A percentile compares a stretch with the other conserved stretches of the same genome.
Conservation (phyloP, 2,888 invertebrate genomes). For the Labia minor region DNA sequence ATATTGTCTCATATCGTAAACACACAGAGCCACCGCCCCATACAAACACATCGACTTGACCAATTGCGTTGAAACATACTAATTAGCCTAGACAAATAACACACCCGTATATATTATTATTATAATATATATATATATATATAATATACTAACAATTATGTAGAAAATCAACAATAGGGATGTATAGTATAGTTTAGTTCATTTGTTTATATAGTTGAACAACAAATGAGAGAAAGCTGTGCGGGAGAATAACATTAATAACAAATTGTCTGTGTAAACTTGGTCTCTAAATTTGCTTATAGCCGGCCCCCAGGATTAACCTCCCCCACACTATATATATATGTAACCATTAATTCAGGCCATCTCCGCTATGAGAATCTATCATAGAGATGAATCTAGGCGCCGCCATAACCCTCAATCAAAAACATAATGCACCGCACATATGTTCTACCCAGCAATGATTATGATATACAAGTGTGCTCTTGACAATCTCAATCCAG, state of each 20-base stretch:
- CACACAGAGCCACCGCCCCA: conserved; percentile 2
- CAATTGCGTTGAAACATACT: conserved; percentile 15
- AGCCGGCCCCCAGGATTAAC: conserved; percentile 19
- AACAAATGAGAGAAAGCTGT: conserved; percentile 19
- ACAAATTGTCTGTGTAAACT: conserved; percentile 22
- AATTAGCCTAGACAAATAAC: conserved; percentile 22
- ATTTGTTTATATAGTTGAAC: conserved; percentile 18
- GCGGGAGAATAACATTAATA: conserved; percentile 22
- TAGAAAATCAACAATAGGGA: conserved; percentile 5
- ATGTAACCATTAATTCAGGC: conserved; percentile 19
- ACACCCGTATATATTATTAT: conserved; percentile 13
- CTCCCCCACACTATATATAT: too few species aligned
- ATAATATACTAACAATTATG: conserved; percentile 13
- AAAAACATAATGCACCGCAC: conserved; percentile 17
- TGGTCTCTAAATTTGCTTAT: conserved; percentile 22
- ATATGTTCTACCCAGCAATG: conserved; percentile 14
- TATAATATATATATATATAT: too few species aligned
- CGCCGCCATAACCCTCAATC: neutral
- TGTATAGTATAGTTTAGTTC: neutral
- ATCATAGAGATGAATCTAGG: conserved; percentile 7
- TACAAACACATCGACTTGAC: neutral
- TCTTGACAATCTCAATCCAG: conserved; percentile 13
- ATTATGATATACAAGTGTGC: conserved; percentile 6
- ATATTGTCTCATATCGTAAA: conserved; percentile 13
- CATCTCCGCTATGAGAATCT: conserved; percentile 13